Base-by-base conservation (phyloP, 2,113 vertebrate genomes). In the Perca fluviatilis region DNA sequence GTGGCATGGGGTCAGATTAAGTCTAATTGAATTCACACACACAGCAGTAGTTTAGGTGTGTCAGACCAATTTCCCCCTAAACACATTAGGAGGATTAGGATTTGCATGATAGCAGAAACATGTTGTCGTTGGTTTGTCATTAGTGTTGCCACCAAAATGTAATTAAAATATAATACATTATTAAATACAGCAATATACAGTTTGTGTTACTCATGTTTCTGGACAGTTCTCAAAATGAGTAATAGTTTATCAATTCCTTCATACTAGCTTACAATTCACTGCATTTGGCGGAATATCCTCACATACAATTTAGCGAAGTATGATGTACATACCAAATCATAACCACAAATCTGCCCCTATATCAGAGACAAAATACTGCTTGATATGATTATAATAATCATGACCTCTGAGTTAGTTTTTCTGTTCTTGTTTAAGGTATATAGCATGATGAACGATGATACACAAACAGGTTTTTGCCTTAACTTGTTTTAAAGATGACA, bases 1-100 rank as follows among this genome's bases (percentile, higher is more conserved):
- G 75, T 91, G 74, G 90, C 86, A 95, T 91, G 91, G 86, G 92
- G 91, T 90, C 93, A 94, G 91, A 92, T 94, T 92, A 91, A 91
- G 78, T 90, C 90, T 93, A 91, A 93, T 88, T 95, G 83, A 94
- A 94, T 92, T 90, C 86, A 93, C 83, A 83, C 36, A 83, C 91
- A 88, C 92, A 91, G 92, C 89, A 92, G 92, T 88, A 80, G 88
- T 87, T 90, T 87, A 90, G 91, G 84, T 90, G 90, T 84, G 86
- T 80, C 89, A 77, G 27, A 87, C 74, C 85, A 79, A 71, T 78
- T 83, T 88, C 66, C 67, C 53, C 61, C 54, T 63, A 93, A 91
- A 88, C 62, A 84, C 66, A 89, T 88, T 74, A 83, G 79, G 73
- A 67, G 83, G 88, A 89, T 91, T 88, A 93, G 84, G 85, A 88